phyloP scores from a whole-genome alignment of 2,113 vertebrate species.

The Perca fluviatilis region DNA sequence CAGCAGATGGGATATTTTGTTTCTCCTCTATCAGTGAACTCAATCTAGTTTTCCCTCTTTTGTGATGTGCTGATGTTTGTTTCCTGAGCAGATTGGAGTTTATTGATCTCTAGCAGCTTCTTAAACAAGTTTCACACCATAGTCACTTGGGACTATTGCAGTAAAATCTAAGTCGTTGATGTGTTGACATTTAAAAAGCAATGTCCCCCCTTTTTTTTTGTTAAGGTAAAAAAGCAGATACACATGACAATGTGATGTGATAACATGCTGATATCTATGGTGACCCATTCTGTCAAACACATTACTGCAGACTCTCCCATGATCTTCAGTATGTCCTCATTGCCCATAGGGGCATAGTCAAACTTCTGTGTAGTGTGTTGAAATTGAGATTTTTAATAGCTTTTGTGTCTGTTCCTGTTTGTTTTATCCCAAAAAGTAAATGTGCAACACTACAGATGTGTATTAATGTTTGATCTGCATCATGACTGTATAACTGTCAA shows the following conservation, averaged over 20 bases:
- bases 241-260: background rate
- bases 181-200: background rate
- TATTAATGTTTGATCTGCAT: slow-evolving; percentile 3
- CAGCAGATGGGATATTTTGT: slow-evolving; percentile 6
- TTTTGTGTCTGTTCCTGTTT: background rate
- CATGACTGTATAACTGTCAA: slow-evolving; percentile 1
- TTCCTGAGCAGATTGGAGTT: background rate
- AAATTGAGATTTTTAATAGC: background rate
- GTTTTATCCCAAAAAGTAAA: slow-evolving; percentile 1
- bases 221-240: background rate
- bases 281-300: no score
- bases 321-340: background rate
- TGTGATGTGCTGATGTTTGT: background rate
- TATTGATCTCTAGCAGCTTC: background rate
- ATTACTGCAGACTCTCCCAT: no score
- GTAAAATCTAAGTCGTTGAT: background rate
- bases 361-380: background rate
- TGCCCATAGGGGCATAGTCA: background rate
- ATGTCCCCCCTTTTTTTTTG: background rate
- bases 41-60: background rate
- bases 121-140: background rate
- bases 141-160: background rate
- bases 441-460: slow-evolving; percentile 38
- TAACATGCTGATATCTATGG: background rate
- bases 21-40: background rate